These are phyloP conservation scores for Mythimna pallens DNA, from an alignment of 2,888 invertebrate species.

Conservation along the genomic window DNA sequence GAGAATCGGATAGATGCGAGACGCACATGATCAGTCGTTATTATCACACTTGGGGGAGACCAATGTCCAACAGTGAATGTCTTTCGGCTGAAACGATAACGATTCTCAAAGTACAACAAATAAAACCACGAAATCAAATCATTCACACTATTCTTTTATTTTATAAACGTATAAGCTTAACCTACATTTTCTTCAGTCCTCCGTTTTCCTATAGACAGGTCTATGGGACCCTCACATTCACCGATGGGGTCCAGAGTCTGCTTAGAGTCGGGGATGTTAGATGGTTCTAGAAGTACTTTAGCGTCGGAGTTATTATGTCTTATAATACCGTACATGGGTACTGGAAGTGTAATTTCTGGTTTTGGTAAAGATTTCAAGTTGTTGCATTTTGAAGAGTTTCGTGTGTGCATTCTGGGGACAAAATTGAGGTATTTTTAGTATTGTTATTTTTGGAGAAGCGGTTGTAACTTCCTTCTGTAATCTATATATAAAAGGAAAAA, in stretches of 20 bases:
- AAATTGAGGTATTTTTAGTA: not conserved
- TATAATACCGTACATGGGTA: conserved; percentile 80
- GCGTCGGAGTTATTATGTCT: conserved; percentile 71
- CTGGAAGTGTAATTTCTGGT: conserved; percentile 48
- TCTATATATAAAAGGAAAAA: no score
- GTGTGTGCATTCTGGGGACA: conserved; percentile 73
- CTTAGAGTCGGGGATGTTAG: not conserved
- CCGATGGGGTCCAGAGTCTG: conserved; percentile 18
- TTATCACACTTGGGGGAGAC: no score
- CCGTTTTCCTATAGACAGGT: conserved; percentile 75
- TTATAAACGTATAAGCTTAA: conserved; percentile 44
- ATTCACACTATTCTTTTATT: conserved; percentile 14
- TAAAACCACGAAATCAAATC: conserved; percentile 28
- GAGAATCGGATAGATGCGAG: no score
- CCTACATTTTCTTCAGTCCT: conserved; percentile 48
- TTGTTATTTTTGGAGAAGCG: no score
- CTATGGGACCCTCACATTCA: conserved; percentile 76
- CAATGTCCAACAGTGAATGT: no score
- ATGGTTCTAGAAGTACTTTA: conserved; percentile 23
- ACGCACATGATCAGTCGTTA: no score
- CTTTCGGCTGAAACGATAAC: no score
- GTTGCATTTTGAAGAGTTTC: conserved; percentile 64
- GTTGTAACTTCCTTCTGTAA: no score
- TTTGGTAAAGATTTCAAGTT: conserved; percentile 25
- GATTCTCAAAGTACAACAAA: not conserved